These are phyloP conservation scores for Clarias magur DNA, from an alignment of 2,113 vertebrate species.

Conservation along the genomic window DNA sequence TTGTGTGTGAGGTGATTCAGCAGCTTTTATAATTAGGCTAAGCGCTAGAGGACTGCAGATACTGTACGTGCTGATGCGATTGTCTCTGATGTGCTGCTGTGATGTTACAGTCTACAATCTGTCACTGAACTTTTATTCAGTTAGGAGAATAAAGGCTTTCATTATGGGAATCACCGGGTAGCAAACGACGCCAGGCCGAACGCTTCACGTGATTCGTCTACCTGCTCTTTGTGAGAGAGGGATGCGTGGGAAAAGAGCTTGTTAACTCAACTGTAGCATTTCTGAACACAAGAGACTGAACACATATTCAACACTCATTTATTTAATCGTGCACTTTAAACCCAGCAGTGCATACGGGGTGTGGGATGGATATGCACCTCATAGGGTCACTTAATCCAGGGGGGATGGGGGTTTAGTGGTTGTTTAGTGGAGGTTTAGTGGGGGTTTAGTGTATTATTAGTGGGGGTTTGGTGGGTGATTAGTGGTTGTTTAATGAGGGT, in stretches of 20 bases:
- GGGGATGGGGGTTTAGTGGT: neutral
- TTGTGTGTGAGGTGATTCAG: too few relatives aligned
- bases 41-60: neutral
- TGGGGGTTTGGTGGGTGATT: too few relatives aligned
- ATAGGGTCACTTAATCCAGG: conserved; percentile 24
- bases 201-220: neutral
- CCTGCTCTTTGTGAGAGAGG: conserved; percentile 41
- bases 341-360: conserved; percentile 13
- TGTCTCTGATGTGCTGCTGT: neutral
- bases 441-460: too few relatives aligned
- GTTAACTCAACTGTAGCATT: conserved; percentile 53
- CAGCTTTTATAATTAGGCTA: neutral
- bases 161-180: neutral
- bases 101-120: neutral
- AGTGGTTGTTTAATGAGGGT: too few relatives aligned
- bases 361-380: neutral
- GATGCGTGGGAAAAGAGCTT: conserved; percentile 61
- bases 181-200: neutral
- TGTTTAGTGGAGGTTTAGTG: neutral
- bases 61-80: neutral
- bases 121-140: neutral
- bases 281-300: conserved; percentile 51
- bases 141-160: neutral
- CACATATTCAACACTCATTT: conserved; percentile 50
- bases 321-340: conserved; percentile 40